phyloP scores from a whole-genome alignment of 2,888 invertebrate species.

The Epicampocera succincta region DNA sequence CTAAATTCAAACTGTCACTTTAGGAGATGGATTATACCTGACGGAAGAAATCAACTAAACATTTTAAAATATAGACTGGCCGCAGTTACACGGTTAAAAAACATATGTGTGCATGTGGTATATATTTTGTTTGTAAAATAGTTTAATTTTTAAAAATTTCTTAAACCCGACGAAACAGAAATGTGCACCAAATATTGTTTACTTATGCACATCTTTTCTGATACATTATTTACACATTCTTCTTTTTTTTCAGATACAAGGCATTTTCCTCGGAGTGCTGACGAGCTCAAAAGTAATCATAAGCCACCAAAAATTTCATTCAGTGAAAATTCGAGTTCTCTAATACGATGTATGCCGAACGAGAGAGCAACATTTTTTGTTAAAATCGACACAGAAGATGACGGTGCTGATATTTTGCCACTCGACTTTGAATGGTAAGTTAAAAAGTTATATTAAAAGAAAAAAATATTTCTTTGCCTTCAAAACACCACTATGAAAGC shows the following conservation, averaged over 20 bases:
- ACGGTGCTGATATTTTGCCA: constrained; percentile 76
- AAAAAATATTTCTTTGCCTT: too few species aligned
- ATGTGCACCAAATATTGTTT: too few species aligned
- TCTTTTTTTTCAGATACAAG: constrained; percentile 67
- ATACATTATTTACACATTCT: too few species aligned
- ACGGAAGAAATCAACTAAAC: constrained; percentile 28
- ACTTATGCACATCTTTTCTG: too few species aligned
- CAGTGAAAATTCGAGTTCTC: constrained; percentile 80
- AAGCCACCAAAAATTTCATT: constrained; percentile 77
- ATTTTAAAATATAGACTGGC: constrained; percentile 15
- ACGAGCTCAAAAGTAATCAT: constrained; percentile 44
- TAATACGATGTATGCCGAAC: constrained; percentile 80
- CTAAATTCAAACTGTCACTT: constrained; percentile 16
- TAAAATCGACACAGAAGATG: constrained; percentile 80
- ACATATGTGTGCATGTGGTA: too few species aligned
- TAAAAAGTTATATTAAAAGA: constrained; percentile 13
- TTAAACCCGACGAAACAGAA: too few species aligned
- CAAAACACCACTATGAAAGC: too few species aligned
- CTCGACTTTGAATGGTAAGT: constrained; percentile 81
- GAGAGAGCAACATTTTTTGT: constrained; percentile 81
- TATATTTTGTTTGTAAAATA: too few species aligned
- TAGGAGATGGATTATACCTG: constrained; percentile 2
- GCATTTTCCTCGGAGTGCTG: constrained; percentile 59
- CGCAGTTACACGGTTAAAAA: constrained; percentile 11
- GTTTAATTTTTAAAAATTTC: too few species aligned